Conservation (phyloP, 2,888 invertebrate species). For the Agriopis marginaria region DNA sequence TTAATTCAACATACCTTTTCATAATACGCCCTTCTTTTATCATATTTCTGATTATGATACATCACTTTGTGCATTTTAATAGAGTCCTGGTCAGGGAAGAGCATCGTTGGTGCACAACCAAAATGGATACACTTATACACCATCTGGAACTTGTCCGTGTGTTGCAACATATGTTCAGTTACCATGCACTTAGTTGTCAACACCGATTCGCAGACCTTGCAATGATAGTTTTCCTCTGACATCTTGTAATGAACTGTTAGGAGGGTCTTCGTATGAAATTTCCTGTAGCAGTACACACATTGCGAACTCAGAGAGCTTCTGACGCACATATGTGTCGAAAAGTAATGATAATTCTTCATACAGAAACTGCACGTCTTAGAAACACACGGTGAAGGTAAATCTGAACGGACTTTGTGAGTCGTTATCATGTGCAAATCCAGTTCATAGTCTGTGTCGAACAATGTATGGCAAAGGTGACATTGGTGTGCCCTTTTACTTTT, state of each 20-base stretch:
- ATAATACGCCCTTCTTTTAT: slow-evolving; percentile 30
- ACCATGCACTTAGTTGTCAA: slow-evolving; percentile 52
- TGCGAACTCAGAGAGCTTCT: not conserved
- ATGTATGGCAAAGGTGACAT: not conserved
- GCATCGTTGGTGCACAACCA: slow-evolving; percentile 42
- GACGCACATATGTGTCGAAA: slow-evolving; percentile 48
- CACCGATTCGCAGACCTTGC: slow-evolving; percentile 48
- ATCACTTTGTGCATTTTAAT: slow-evolving; percentile 32
- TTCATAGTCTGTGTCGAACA: not conserved
- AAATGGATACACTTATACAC: slow-evolving; percentile 52
- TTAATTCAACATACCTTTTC: slow-evolving; percentile 32
- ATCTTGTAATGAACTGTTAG: slow-evolving; percentile 40
- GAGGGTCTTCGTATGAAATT: slow-evolving; percentile 41
- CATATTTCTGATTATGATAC: slow-evolving; percentile 39
- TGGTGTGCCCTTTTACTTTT: too few species aligned
- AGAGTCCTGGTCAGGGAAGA: slow-evolving; percentile 36
- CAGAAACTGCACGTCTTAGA: slow-evolving; percentile 42
- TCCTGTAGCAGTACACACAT: slow-evolving; percentile 52
- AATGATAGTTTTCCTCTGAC: slow-evolving; percentile 13
- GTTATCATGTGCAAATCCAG: slow-evolving; percentile 45
- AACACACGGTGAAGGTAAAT: slow-evolving; percentile 41
- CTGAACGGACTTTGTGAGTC: slow-evolving; percentile 58
- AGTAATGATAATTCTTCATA: slow-evolving; percentile 7
- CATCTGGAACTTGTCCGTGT: slow-evolving; percentile 50
- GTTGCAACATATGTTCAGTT: slow-evolving; percentile 55